Evolutionary conservation across 2,888 invertebrate genomes (phyloP).

Genomic region (Chymomyza caudatula): DNA sequence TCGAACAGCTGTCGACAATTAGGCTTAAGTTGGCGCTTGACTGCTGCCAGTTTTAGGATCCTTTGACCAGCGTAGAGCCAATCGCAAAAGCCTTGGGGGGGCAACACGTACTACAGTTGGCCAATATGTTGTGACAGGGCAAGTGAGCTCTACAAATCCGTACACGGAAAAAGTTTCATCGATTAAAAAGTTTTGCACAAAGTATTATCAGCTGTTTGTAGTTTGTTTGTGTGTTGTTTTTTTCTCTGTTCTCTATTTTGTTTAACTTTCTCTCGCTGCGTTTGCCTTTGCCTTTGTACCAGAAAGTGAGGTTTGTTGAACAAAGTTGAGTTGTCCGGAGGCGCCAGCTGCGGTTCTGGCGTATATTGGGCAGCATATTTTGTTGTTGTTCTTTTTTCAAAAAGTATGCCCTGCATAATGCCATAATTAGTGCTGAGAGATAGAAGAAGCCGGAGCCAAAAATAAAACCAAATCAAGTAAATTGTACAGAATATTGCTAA

Average conservation of each 20-base stretch:
- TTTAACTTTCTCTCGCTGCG: not conserved
- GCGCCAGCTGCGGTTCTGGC: constrained; percentile 33
- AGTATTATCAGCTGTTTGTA: constrained; percentile 57
- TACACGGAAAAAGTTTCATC: constrained; percentile 56
- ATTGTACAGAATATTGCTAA: constrained; percentile 19
- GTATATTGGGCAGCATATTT: not conserved
- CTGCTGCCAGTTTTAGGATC: not conserved
- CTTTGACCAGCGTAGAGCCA: not conserved
- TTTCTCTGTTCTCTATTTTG: constrained; percentile 8
- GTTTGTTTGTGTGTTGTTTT: constrained; percentile 6
- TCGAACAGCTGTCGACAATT: constrained; percentile 51
- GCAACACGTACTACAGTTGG: not conserved
- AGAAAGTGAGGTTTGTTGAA: not conserved
- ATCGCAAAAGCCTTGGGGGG: not conserved
- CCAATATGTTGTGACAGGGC: constrained; percentile 3
- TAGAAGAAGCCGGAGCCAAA: not conserved
- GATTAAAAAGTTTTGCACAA: constrained; percentile 60
- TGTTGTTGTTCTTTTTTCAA: constrained; percentile 31
- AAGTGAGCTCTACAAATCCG: not conserved
- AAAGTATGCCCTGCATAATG: constrained; percentile 54
- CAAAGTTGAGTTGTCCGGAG: constrained; percentile 8
- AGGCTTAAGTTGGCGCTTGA: constrained; percentile 39
- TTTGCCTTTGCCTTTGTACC: not conserved
- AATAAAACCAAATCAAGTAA: constrained; percentile 14
- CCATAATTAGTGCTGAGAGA: constrained; percentile 8